phyloP scores from a whole-genome alignment of 2,797 vertebrate species.

The Pseudotriccus pelzelni region DNA sequence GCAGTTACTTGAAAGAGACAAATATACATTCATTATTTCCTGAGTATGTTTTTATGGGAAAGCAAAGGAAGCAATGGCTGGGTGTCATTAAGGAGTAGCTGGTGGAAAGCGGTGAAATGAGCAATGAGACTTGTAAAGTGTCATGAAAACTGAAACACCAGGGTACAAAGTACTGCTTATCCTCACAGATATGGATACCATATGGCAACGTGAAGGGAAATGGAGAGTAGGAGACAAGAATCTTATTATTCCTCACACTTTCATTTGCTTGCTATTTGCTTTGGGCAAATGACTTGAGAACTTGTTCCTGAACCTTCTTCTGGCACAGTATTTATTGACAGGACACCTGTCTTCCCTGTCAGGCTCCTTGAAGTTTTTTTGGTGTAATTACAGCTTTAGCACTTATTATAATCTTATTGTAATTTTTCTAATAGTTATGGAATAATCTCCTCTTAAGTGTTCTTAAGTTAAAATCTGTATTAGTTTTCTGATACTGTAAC shows the following conservation, averaged over 20 bases:
- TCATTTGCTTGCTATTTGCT: conserved; percentile 36
- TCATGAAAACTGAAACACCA: conserved; percentile 68
- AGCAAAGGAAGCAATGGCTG: conserved; percentile 54
- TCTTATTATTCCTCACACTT: conserved; percentile 51
- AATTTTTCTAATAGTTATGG: background rate
- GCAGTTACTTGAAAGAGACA: conserved; percentile 68
- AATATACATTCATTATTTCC: conserved; percentile 65
- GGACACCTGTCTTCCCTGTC: background rate
- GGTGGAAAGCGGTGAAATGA: conserved; percentile 57
- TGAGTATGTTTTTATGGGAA: conserved; percentile 60
- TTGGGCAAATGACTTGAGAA: conserved; percentile 9
- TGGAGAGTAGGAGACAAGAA: conserved; percentile 33
- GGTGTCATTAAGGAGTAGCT: conserved; percentile 63
- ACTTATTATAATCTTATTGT: background rate
- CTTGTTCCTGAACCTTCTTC: background rate
- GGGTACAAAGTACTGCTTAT: conserved; percentile 65
- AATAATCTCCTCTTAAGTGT: background rate
- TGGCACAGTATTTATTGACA: background rate
- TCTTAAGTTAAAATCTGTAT: background rate
- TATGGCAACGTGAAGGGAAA: conserved; percentile 47
- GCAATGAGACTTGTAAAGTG: conserved; percentile 69
- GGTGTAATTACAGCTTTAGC: background rate
- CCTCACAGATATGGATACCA: conserved; percentile 57
- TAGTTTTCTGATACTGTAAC: background rate
- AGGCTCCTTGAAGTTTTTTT: background rate